phyloP scores from a whole-genome alignment of 2,888 invertebrate genomes.

The Drosophila borealis region DNA sequence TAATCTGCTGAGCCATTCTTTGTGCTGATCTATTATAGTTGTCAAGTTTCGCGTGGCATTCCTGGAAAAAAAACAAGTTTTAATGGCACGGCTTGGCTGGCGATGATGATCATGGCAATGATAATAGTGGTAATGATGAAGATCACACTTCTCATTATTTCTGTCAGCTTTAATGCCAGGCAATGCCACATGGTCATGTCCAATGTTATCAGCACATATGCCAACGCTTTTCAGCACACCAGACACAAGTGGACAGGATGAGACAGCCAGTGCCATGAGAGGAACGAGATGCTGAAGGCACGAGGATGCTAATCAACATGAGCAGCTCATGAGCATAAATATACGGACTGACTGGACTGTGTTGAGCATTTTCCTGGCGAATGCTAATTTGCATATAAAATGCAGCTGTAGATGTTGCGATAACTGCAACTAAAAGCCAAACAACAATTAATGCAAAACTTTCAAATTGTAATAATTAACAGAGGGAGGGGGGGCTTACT shows the following conservation, averaged over 20 bases:
- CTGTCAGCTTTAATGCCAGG: conserved; percentile 25
- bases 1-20: conserved; percentile 22
- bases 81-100: conserved; percentile 18
- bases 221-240: conserved; percentile 56
- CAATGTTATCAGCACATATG: conserved; percentile 52
- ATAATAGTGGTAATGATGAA: conserved; percentile 26
- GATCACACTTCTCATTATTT: conserved; percentile 50
- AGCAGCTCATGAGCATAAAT: conserved; percentile 42
- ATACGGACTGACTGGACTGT: conserved; percentile 6
- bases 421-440: conserved; percentile 48
- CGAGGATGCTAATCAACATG: conserved; percentile 50
- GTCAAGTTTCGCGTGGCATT: conserved; percentile 29
- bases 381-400: conserved; percentile 69
- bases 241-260: conserved; percentile 32
- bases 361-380: conserved; percentile 31
- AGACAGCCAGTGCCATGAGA: not conserved
- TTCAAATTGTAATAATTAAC: conserved; percentile 58
- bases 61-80: conserved; percentile 40
- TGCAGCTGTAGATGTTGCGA: conserved; percentile 42
- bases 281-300: not conserved
- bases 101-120: conserved; percentile 15
- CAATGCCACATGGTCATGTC: conserved; percentile 25
- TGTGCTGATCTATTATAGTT: conserved; percentile 43
- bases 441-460: conserved; percentile 64
- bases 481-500: not conserved